Conservation (phyloP, 2,113 vertebrate species). For the Corythornis madagascariensis region DNA sequence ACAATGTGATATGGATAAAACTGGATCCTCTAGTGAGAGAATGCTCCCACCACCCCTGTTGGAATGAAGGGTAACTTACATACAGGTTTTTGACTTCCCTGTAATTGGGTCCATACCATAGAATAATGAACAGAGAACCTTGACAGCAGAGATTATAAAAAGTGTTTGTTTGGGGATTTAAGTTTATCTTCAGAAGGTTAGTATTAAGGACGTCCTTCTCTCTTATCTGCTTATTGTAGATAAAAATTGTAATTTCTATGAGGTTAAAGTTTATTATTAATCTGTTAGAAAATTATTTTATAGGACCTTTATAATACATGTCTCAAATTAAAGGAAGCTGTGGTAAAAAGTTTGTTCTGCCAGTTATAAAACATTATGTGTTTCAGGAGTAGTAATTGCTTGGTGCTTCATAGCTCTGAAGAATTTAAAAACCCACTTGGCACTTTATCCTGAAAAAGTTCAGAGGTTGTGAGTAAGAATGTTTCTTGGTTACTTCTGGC, state of each 20-base stretch:
- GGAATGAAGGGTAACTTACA: neutral
- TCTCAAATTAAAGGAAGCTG: constrained; percentile 15
- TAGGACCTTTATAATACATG: neutral
- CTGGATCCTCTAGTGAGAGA: neutral
- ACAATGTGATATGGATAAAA: neutral
- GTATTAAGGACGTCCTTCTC: neutral
- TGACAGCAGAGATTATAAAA: constrained; percentile 13
- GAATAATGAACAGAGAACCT: neutral
- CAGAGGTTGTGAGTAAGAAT: neutral
- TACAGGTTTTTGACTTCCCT: neutral
- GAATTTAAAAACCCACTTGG: neutral
- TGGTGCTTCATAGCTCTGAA: neutral
- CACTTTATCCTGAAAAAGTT: neutral
- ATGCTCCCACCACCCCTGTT: neutral
- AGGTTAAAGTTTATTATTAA: neutral
- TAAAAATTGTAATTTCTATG: constrained; percentile 17
- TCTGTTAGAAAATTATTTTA: neutral
- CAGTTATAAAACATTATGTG: neutral
- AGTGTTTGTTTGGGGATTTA: neutral
- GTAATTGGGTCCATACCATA: neutral
- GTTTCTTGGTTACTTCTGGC: neutral
- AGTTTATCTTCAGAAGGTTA: constrained; percentile 20
- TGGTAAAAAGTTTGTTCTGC: neutral
- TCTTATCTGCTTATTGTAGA: neutral
- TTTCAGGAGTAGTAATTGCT: neutral